Base-by-base conservation (phyloP, 2,797 vertebrate species). In the Oreochromis mossambicus region DNA sequence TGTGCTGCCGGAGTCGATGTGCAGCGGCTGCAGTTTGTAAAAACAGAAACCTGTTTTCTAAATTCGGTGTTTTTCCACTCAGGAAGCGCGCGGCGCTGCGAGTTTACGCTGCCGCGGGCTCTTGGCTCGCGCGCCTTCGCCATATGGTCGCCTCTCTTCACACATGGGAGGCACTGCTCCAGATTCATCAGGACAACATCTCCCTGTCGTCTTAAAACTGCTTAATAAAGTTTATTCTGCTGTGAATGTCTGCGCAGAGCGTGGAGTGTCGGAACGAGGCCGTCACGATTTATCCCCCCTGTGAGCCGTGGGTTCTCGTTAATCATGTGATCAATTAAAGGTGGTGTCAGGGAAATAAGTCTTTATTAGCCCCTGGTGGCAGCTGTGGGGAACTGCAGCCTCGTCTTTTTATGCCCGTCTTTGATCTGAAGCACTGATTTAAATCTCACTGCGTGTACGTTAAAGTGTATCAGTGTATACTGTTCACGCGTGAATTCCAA, bases 21-120 rank as follows among this genome's bases (percentile, higher is more conserved):
- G 89, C 88, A 89, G 86, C 82, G 1, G 80, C 85, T 88, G 89
- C 89, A 89, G 11, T 81, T 79, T 79, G 77, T 55, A 3, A 41
- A 58, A 84, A 76, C 48, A 81, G 11, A 21, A 85, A 76, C 73
- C 48, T 36, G 26, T 1, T 66, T 66, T 24, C 10, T 79, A 2
- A n/a, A 32, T 21, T 75, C 0, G 21, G 6, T 32, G 48, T 2
- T 41, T 78, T 61, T 12, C 55, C 61, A 34, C 26, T 15, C 36
- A 21, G 48, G 55, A 46, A 61, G 76, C 3, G 32, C 36, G 61
- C 54, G 6, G 4, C 32, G 61, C 82, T 11, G 75, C 10, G 17
- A 2, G 46, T 63, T 36, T 11, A 7, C 34, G 10, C 19, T 8
- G 34, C 61, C n/a, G 34, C 34, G 4, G n/a, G 61, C 61, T 21